Conservation (phyloP, 2,797 vertebrate genomes). For the Spheniscus humboldti region DNA sequence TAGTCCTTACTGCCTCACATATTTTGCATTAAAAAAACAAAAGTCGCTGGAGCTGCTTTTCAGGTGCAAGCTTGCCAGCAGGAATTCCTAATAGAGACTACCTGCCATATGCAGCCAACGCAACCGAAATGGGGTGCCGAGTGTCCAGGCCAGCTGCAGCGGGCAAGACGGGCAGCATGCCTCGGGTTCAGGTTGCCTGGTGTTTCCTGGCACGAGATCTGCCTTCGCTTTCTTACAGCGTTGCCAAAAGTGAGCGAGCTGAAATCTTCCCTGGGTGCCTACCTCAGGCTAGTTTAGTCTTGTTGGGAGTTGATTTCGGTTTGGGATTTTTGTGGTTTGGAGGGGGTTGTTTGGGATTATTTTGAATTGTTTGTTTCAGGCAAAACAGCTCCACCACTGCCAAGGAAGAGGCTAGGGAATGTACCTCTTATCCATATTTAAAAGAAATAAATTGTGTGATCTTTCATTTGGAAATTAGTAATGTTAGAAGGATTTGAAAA, state of each 20-base stretch:
- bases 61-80: background rate
- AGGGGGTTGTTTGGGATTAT: background rate
- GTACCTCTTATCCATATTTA: background rate
- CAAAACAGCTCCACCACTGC: background rate
- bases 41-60: background rate
- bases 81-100: background rate
- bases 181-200: background rate
- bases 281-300: slow-evolving; percentile 33
- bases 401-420: background rate
- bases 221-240: fast-evolving
- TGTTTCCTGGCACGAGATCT: background rate
- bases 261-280: background rate
- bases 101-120: fast-evolving
- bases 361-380: background rate
- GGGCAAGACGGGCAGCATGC: fast-evolving
- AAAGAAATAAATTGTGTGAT: background rate
- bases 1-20: background rate
- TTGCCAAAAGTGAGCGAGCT: background rate
- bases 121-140: background rate
- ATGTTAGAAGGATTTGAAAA: background rate
- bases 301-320: background rate
- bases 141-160: background rate
- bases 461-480: background rate
- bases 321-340: slow-evolving; percentile 47
- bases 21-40: background rate